phyloP scores from a whole-genome alignment of 2,888 invertebrate genomes.

The Anagyrus pseudococci region DNA sequence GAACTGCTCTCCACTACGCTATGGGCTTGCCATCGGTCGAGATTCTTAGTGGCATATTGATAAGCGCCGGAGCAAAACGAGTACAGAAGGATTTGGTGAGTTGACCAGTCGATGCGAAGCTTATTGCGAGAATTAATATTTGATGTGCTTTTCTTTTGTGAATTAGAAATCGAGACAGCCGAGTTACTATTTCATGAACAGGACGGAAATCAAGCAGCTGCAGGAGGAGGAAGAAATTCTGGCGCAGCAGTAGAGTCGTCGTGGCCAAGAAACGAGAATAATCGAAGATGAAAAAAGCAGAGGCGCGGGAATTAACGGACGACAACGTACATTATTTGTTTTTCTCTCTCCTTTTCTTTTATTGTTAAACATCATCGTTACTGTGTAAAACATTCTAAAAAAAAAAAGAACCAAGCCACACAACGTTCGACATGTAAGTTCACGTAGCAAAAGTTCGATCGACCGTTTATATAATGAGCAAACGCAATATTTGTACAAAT shows the following conservation, averaged over 20 bases:
- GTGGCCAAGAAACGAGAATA: constrained; percentile 3
- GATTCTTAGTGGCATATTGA: constrained; percentile 78
- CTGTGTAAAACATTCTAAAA: too few relatives aligned
- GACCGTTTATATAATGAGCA: too few relatives aligned
- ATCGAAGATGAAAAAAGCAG: constrained; percentile 11
- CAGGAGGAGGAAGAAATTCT: constrained; percentile 83
- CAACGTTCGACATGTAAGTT: too few relatives aligned
- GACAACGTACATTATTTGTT: too few relatives aligned
- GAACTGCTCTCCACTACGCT: constrained; percentile 88
- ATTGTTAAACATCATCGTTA: too few relatives aligned
- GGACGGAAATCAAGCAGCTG: constrained; percentile 82
- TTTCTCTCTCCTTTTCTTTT: too few relatives aligned
- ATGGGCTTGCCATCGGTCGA: constrained; percentile 89
- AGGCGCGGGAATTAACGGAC: constrained; percentile 7
- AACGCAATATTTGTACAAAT: too few relatives aligned
- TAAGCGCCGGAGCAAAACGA: constrained; percentile 83
- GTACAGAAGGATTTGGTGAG: constrained; percentile 80
- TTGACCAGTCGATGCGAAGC: too few relatives aligned
- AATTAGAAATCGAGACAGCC: constrained; percentile 81
- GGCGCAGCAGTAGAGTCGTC: constrained; percentile 34
- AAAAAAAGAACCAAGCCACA: too few relatives aligned
- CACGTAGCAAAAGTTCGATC: too few relatives aligned
- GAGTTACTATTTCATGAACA: constrained; percentile 91
- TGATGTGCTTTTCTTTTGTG: constrained; percentile 12
- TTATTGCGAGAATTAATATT: background rate